A percentile compares a stretch with the other conserved stretches of the same genome.
Conservation (phyloP, 2,888 invertebrate species). For the Abrostola triplasia region DNA sequence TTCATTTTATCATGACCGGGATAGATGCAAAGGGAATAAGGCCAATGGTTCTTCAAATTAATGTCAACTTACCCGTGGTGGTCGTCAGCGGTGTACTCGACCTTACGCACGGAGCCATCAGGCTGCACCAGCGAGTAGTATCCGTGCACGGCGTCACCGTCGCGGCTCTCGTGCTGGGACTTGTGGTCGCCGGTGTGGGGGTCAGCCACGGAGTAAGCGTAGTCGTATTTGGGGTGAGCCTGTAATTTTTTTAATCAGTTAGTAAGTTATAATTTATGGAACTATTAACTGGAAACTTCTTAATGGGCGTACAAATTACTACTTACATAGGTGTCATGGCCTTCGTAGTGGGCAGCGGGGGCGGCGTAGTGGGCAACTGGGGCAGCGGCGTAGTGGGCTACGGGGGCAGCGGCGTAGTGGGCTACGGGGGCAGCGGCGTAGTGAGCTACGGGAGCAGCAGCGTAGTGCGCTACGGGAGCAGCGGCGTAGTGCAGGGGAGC, state of each 20-base stretch:
- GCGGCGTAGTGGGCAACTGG: constrained; percentile 11
- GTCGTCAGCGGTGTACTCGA: constrained; percentile 69
- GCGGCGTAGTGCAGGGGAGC: constrained; percentile 49
- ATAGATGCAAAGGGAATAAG: background rate
- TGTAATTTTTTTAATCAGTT: constrained; percentile 38
- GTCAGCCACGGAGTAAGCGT: constrained; percentile 85
- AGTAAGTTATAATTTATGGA: background rate
- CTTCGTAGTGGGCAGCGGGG: constrained; percentile 49
- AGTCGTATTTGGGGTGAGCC: constrained; percentile 78
- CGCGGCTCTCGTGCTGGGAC: constrained; percentile 78
- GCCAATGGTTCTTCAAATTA: background rate
- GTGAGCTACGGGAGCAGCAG: constrained; percentile 52
- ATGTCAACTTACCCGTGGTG: constrained; percentile 12
- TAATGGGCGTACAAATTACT: background rate
- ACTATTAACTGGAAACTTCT: background rate
- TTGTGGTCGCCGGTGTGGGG: constrained; percentile 88
- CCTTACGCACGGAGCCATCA: constrained; percentile 84
- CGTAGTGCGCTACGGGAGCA: constrained; percentile 44
- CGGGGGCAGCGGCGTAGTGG: constrained; percentile 52
- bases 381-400: constrained; percentile 50
- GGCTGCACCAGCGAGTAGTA: constrained; percentile 88
- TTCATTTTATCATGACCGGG: background rate
- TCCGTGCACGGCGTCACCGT: constrained; percentile 87
- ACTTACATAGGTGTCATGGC: constrained; percentile 41
- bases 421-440: constrained; percentile 57